Conservation (phyloP, 2,797 vertebrate species). For the Rhyacichthys aspro region DNA sequence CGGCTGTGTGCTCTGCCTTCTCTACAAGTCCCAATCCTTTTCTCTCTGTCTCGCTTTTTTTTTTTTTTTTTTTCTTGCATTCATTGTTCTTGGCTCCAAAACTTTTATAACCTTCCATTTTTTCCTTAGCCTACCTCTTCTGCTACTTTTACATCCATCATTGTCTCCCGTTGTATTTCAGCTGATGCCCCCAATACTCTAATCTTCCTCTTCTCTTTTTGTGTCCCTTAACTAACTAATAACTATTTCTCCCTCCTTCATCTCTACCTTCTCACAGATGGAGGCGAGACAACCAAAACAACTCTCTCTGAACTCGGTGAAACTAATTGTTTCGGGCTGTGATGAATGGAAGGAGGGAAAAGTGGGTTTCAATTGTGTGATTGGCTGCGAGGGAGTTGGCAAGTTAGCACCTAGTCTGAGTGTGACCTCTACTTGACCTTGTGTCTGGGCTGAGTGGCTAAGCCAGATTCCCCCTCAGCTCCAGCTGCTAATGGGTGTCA, state of each 20-base stretch:
- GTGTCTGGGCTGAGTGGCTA: conserved; percentile 64
- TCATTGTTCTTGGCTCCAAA: conserved; percentile 25
- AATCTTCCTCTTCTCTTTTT: conserved; percentile 1
- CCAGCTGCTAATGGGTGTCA: conserved; percentile 85
- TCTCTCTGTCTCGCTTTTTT: conserved; percentile 19
- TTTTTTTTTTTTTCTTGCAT: conserved; percentile 33
- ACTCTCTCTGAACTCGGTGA: conserved; percentile 74
- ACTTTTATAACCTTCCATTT: conserved; percentile 29
- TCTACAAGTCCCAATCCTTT: conserved; percentile 34
- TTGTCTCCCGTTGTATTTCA: conserved; percentile 33
- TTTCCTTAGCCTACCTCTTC: conserved; percentile 10
- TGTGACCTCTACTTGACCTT: conserved; percentile 85
- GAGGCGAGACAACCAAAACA: conserved; percentile 63
- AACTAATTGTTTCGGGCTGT: conserved; percentile 86
- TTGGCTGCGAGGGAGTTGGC: conserved; percentile 95
- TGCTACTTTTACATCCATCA: conserved; percentile 14
- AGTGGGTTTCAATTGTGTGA: conserved; percentile 82
- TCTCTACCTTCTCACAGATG: conserved; percentile 78
- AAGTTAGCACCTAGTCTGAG: conserved; percentile 95
- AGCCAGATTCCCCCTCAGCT: conserved; percentile 45
- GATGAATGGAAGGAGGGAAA: conserved; percentile 67
- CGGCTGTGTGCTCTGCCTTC: conserved; percentile 61
- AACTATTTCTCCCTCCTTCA: conserved; percentile 10
- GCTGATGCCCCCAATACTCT: conserved; percentile 10
- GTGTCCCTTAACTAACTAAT: conserved; percentile 6